Base-by-base conservation (phyloP, 2,888 invertebrate genomes). In the Amiota communis region DNA sequence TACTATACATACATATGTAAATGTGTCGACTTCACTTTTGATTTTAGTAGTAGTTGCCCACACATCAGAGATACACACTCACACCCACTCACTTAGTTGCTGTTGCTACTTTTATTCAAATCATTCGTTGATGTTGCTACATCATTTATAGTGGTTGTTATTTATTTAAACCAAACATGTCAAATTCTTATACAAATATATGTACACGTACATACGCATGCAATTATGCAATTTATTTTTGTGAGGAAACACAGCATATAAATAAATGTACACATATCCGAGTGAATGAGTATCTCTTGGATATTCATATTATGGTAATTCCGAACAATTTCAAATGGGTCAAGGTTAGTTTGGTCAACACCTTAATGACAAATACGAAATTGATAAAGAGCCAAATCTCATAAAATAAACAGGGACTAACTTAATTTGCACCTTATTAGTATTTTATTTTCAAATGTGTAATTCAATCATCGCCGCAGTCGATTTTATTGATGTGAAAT, bases 331-430 rank as follows among this genome's bases (percentile, higher is more conserved):
- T 20, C 51, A 68, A 68, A 68, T 83, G 79, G 85, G 85, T 85
- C 85, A 85, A 85, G 85, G 85, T 79, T 85, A 84, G 78, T 74
- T 74, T 73, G 72, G 74, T 74, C 75, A 68, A n/a, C 53, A 36
- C 36, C 13, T 51, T 17, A 59, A 8, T 17, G 59, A 36, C 36
- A 36, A 36, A 36, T 36, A 2, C 36, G 6, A 36, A 36, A 64
- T 64, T 71, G 63, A 46, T 17, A 72, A 61, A 68, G 72, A 53
- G 12, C 53, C 11, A 17, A 59, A 59, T 8, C 59, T 8, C 36
- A 36, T 36, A 20, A 17, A 59, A 59, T 17, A 15, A 59, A 81
- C 12, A 68, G 17, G 49, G 63, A 49, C 72, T 49, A 71, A 71
- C 23, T 65, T 56, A 75, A 79, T 79, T 78, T 71, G 77, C 78